Evolutionary conservation across 2,113 vertebrate genomes (phyloP).

Genomic region (Bufo gargarizans): DNA sequence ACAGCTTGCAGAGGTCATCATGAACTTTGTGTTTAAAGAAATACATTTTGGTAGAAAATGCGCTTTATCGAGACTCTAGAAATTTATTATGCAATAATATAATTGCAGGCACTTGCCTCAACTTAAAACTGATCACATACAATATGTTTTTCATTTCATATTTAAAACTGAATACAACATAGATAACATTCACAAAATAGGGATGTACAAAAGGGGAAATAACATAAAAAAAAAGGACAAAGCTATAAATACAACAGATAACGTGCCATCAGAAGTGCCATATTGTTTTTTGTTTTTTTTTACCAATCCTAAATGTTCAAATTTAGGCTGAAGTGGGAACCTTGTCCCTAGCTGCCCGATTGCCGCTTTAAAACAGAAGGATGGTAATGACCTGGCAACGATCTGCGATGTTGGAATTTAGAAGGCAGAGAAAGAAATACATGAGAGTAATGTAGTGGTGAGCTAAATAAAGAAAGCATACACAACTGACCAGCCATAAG

Average conservation of each 20-base stretch:
- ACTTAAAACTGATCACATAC: constrained; percentile 20
- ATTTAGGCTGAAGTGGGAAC: constrained; percentile 34
- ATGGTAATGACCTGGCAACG: constrained; percentile 23
- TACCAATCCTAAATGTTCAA: constrained; percentile 36
- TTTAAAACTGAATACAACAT: constrained; percentile 18
- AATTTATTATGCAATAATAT: constrained; percentile 38
- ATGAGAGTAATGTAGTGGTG: not conserved
- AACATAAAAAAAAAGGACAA: not conserved
- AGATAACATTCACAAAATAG: constrained; percentile 33
- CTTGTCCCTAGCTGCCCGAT: constrained; percentile 33
- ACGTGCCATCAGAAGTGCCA: constrained; percentile 9
- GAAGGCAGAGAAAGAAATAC: constrained; percentile 26
- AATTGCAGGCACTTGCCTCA: constrained; percentile 48
- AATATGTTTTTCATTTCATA: not conserved
- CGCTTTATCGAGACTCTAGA: constrained; percentile 21
- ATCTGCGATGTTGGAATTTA: constrained; percentile 23
- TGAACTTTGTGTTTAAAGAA: constrained; percentile 23
- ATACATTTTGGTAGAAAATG: constrained; percentile 33
- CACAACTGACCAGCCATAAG: not conserved
- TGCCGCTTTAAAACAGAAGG: constrained; percentile 40
- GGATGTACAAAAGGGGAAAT: not conserved
- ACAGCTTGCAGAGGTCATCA: constrained; percentile 26
- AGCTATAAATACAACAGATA: constrained; percentile 15
- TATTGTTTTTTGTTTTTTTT: not conserved
- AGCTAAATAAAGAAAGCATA: not conserved